These are phyloP conservation scores for Bos taurus DNA, from an alignment of 2,113 vertebrate genomes.

Conservation along the genomic window ARS-UCD2.0 NC_037331.1:16716501-16717000, in stretches of 20 bases:
- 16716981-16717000: neutral
- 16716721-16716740: neutral
- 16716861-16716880: neutral
- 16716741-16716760: neutral
- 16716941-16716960: neutral
- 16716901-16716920: neutral
- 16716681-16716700: neutral
- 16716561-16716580: neutral
- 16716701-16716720: neutral
- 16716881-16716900: neutral
- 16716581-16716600: neutral
- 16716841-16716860: neutral
- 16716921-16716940: neutral
- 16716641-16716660: neutral
- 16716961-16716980: neutral
- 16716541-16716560: neutral
- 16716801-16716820: neutral
- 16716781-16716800: neutral
- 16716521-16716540: conserved; percentile 53
- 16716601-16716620: neutral
- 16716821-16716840: neutral
- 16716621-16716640: neutral
- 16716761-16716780: neutral
- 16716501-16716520: conserved; percentile 50
- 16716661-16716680: neutral